Conservation (phyloP, 2,113 vertebrate genomes). For the Thymallus thymallus region DNA sequence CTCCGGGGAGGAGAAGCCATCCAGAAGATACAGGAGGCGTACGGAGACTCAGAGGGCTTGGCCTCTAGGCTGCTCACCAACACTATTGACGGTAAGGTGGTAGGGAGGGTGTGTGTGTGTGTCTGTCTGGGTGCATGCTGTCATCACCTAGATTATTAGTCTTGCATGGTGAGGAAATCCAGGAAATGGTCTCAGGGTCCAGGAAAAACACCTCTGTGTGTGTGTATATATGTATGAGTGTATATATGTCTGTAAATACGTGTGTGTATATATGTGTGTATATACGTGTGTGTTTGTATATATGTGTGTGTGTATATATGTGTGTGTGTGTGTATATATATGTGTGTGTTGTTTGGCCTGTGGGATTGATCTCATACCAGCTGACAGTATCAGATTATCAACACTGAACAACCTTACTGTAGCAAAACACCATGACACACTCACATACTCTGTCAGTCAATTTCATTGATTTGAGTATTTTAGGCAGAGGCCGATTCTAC, state of each 20-base stretch:
- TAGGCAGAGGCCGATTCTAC: too few relatives aligned
- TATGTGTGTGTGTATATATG: too few relatives aligned
- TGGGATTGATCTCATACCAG: background rate
- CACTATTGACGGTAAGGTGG: background rate
- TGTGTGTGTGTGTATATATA: background rate
- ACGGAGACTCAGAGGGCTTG: conserved; percentile 6
- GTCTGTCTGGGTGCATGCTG: background rate
- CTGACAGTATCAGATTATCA: background rate
- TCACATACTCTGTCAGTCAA: background rate
- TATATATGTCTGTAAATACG: too few relatives aligned
- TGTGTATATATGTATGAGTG: too few relatives aligned
- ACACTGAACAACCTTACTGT: background rate
- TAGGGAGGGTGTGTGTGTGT: background rate
- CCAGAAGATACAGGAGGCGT: conserved; percentile 7
- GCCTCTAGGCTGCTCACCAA: background rate
- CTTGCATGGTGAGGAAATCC: too few relatives aligned
- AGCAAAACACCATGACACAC: background rate
- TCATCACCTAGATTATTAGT: too few relatives aligned
- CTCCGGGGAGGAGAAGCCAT: conserved; percentile 58
- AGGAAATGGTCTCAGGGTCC: too few relatives aligned
- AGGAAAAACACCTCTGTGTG: too few relatives aligned
- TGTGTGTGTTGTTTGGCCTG: background rate
- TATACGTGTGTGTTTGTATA: too few relatives aligned
- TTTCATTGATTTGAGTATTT: background rate
- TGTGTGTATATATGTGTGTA: too few relatives aligned